A percentile compares a stretch with the other conserved stretches of the same genome.
Evolutionary conservation across 2,113 vertebrate species (phyloP).

Genomic region (Phocoena phocoena): DNA sequence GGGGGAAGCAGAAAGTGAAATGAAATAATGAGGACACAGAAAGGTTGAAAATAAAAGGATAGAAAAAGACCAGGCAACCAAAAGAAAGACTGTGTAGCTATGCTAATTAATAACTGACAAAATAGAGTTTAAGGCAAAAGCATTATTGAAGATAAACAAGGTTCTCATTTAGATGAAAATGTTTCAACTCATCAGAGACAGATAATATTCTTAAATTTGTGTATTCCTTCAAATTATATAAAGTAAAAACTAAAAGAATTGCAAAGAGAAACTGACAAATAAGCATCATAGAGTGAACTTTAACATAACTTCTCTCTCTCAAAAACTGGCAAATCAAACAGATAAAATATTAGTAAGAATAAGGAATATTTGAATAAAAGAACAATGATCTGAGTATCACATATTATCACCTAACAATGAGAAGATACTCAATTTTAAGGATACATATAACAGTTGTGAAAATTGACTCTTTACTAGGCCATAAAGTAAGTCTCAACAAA

Average conservation of each 20-base stretch:
- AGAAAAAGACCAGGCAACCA: background rate
- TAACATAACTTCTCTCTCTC: background rate
- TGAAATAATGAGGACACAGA: background rate
- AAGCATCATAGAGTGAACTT: background rate
- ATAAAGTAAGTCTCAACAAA: background rate
- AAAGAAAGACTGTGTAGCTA: background rate
- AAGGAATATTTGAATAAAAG: background rate
- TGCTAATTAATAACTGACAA: background rate
- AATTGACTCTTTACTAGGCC: background rate
- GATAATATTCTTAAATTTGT: background rate
- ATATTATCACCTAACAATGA: background rate
- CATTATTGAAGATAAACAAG: background rate
- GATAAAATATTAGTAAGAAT: background rate
- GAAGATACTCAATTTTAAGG: background rate
- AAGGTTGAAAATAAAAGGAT: background rate
- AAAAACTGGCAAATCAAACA: background rate
- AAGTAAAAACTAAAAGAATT: background rate
- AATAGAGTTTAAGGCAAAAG: background rate
- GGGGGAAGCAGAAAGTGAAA: background rate
- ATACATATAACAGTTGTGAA: background rate
- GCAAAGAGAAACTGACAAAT: slow-evolving; percentile 4
- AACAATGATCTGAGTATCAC: background rate
- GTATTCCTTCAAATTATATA: background rate
- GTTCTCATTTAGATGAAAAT: background rate
- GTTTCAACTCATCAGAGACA: background rate